Conservation (phyloP, 2,113 vertebrate species). For the Sinocyclocheilus maitianheensis region DNA sequence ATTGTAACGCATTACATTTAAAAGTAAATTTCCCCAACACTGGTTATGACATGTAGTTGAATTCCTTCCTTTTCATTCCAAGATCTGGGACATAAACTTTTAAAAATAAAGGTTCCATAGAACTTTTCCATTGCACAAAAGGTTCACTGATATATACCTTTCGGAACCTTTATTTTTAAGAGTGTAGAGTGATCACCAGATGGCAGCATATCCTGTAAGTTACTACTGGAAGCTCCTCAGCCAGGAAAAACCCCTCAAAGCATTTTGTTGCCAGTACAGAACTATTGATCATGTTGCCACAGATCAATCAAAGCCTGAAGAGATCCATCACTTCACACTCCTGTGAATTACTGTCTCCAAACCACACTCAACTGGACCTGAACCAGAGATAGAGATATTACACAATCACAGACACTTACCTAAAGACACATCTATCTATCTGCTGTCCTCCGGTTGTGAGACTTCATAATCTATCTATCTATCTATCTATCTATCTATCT, state of each 20-base stretch:
- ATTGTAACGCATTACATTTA: no score
- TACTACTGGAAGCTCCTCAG: neutral
- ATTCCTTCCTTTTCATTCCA: no score
- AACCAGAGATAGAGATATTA: neutral
- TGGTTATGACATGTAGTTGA: neutral
- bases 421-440: neutral
- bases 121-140: no score
- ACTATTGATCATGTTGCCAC: conserved; percentile 28
- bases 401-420: neutral
- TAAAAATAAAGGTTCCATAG: no score
- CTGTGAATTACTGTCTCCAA: neutral
- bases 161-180: no score
- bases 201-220: conserved; percentile 1
- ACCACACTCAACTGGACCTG: neutral
- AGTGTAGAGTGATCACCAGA: conserved; percentile 1
- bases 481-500: neutral
- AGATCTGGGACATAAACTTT: no score
- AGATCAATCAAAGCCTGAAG: conserved; percentile 25
- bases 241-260: neutral
- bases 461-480: neutral
- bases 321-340: conserved; percentile 14
- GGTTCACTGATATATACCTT: no score
- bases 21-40: no score
- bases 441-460: no score
- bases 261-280: conserved; percentile 1